phyloP scores from a whole-genome alignment of 2,797 vertebrate species.

The Danio jaintianensis region DNA sequence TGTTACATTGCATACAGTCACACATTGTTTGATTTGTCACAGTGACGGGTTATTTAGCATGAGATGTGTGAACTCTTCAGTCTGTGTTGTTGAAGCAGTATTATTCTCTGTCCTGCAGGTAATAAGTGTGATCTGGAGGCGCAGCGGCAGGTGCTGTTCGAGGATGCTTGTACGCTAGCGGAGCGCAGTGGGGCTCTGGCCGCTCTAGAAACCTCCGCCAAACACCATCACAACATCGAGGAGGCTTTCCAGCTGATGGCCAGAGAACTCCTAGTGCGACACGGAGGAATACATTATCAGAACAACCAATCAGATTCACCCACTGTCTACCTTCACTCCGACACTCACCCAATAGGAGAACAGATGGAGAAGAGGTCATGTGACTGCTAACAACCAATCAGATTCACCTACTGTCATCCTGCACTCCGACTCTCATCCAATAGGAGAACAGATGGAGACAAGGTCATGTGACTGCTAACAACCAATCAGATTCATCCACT shows the following conservation, averaged over 20 bases:
- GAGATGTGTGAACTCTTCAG: no score
- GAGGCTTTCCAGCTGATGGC: slow-evolving; percentile 93
- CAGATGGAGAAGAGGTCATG: slow-evolving; percentile 78
- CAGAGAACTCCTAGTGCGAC: slow-evolving; percentile 88
- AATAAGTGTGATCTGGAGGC: slow-evolving; percentile 89
- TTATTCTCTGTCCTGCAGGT: slow-evolving; percentile 72
- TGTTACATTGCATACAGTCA: no score
- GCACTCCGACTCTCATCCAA: no score
- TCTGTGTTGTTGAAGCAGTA: no score
- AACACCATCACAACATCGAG: slow-evolving; percentile 91
- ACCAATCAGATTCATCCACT: no score
- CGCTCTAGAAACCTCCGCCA: slow-evolving; percentile 93
- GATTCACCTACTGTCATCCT: no score
- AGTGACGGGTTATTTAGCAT: no score
- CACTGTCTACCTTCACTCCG: slow-evolving; percentile 72
- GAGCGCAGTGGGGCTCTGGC: slow-evolving; percentile 88
- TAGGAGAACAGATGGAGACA: no score
- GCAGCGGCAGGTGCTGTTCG: slow-evolving; percentile 90
- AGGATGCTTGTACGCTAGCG: slow-evolving; percentile 92
- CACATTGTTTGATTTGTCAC: no score
- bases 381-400: slow-evolving; percentile 75
- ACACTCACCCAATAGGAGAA: slow-evolving; percentile 78
- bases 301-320: slow-evolving; percentile 73
- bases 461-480: no score
- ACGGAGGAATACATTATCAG: slow-evolving; percentile 80